phyloP scores from a whole-genome alignment of 2,888 invertebrate species.

The Acronicta leporina region DNA sequence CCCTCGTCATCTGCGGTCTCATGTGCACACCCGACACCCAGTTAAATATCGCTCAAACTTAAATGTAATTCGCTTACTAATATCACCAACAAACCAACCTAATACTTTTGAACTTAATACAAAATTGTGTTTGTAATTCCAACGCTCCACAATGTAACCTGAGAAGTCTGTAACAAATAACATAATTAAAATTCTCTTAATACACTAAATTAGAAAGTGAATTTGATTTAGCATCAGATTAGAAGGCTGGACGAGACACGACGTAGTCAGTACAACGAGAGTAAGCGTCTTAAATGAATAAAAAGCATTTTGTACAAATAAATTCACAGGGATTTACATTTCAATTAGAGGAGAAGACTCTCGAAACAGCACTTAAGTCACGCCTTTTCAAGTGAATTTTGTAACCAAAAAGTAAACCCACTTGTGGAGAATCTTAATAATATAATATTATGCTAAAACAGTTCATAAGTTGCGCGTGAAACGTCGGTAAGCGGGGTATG shows the following conservation, averaged over 20 bases:
- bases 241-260: constrained; percentile 15
- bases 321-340: constrained; percentile 54
- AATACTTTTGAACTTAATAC: constrained; percentile 14
- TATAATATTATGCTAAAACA: constrained; percentile 60
- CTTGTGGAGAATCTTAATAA: constrained; percentile 34
- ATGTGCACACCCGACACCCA: constrained; percentile 71
- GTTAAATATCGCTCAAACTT: constrained; percentile 67
- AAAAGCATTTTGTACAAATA: constrained; percentile 42
- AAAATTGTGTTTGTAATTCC: constrained; percentile 16
- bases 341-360: constrained; percentile 43
- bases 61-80: constrained; percentile 55
- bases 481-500: constrained; percentile 40
- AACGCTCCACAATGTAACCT: constrained; percentile 10
- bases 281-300: constrained; percentile 42
- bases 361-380: constrained; percentile 32
- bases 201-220: constrained; percentile 28
- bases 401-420: constrained; percentile 32
- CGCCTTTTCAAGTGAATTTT: constrained; percentile 52
- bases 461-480: constrained; percentile 60
- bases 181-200: constrained; percentile 49
- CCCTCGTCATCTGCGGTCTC: constrained; percentile 78
- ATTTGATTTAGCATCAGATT: constrained; percentile 30
- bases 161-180: constrained; percentile 20
- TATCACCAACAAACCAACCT: constrained; percentile 28
- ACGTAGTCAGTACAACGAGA: constrained; percentile 28